Base-by-base conservation (phyloP, 2,797 vertebrate species). In the Spheniscus humboldti region DNA sequence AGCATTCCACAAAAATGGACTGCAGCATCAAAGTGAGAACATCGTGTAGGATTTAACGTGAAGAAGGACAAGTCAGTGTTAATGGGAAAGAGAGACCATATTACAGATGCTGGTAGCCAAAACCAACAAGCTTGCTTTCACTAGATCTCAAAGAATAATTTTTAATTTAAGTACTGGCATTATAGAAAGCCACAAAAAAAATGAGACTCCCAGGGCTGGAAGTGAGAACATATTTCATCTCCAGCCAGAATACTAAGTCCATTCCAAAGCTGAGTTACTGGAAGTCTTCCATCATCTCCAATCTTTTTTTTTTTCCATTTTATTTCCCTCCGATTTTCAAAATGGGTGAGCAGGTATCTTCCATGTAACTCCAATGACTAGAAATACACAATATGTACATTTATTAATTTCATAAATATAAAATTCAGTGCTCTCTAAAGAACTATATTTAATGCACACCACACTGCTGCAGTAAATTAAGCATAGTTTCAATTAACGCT, bases 101-200 rank as follows among this genome's bases (percentile, higher is more conserved):
- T 39, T 66, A 48, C 18, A 52, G 57, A 60, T 75, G 24, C 25
- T 55, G 13, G 47, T 47, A 90, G 92, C 86, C 93, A 96, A 97
- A 91, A 92, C 30, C 68, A 95, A 93, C 84, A 95, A 72, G 55
- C 47, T 88, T 88, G 30, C 86, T 96, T 96, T 92, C 92, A 93
- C 57, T 91, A 88, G 68, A 72, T 91, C 89, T 89, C 88, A 92
- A 92, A 92, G 52, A 90, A 74, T 88, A 94, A 92, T 90, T 94
- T 95, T 93, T 72, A 84, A 90, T 90, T 88, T 86, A 95, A 77
- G 64, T 75, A 68, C 33, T 69, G 60, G n/a, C 50, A 77, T 93
- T 91, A 66, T 23, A 92, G 57, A 96, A 94, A 91, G 50, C 72
- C 93, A 89, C 59, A 57, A 81, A 75, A 87, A 87, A 79, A 95